These are phyloP conservation scores for Drosophila nigricruria DNA, from an alignment of 2,888 invertebrate species.

Conservation along the genomic window DNA sequence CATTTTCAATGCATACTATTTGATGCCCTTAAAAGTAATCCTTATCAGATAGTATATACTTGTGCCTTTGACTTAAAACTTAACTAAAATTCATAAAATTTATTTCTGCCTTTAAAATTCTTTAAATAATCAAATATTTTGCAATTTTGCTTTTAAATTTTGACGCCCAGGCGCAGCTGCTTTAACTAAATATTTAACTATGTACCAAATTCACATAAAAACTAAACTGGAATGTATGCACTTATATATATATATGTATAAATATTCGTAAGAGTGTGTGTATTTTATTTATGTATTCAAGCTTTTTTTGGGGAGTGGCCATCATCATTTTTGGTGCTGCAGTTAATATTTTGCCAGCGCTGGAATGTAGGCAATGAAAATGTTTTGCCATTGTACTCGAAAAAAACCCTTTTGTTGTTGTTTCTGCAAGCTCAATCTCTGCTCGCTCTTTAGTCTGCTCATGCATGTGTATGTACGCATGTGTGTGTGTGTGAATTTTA, in stretches of 20 bases:
- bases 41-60: too few relatives aligned
- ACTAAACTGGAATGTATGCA: background rate
- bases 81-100: too few relatives aligned
- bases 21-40: too few relatives aligned
- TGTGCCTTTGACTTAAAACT: too few relatives aligned
- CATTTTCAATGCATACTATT: background rate
- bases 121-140: background rate
- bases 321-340: background rate
- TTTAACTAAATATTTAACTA: constrained; percentile 5
- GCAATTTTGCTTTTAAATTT: background rate
- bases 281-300: constrained; percentile 5
- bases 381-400: constrained; percentile 47
- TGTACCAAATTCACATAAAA: background rate
- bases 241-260: background rate
- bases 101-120: background rate
- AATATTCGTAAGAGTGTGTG: background rate
- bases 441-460: background rate
- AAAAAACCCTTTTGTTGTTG: constrained; percentile 2
- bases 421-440: constrained; percentile 7
- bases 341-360: constrained; percentile 51
- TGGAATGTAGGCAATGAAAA: constrained; percentile 74
- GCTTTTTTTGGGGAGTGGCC: constrained; percentile 46
- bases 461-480: background rate
- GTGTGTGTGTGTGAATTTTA: constrained; percentile 39
- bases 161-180: background rate